phyloP scores from a whole-genome alignment of 1,140 invertebrate genomes.

The Heliconius congener region DNA sequence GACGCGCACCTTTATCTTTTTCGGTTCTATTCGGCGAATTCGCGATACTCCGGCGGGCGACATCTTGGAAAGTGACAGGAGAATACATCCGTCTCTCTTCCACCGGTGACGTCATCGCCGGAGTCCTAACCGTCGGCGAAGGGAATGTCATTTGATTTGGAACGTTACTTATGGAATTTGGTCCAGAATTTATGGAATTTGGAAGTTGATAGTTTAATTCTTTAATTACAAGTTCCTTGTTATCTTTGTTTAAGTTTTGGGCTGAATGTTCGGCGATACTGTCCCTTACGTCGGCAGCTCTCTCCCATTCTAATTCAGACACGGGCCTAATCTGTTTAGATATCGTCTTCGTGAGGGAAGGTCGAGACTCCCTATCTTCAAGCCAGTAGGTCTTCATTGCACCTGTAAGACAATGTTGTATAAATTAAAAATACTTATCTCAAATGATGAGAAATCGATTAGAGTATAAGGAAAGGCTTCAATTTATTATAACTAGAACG shows the following conservation, averaged over 20 bases:
- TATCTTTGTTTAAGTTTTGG: conserved; percentile 53
- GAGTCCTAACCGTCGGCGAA: conserved; percentile 44
- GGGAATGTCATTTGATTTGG: conserved; percentile 51
- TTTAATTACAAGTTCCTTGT: conserved; percentile 63
- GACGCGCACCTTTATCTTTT: conserved; percentile 55
- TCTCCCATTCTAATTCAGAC: conserved; percentile 70
- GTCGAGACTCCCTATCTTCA: conserved; percentile 84
- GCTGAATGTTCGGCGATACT: conserved; percentile 69
- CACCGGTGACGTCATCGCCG: conserved; percentile 62
- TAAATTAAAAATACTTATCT: no score
- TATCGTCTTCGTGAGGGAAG: conserved; percentile 72
- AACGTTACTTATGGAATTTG: conserved; percentile 51
- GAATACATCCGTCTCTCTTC: conserved; percentile 88
- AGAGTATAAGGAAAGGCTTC: no score
- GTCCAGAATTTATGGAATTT: conserved; percentile 51
- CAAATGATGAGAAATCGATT: no score
- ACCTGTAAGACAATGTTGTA: conserved; percentile 80
- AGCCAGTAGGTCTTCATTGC: conserved; percentile 97
- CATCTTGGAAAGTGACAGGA: conserved; percentile 92
- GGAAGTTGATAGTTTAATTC: conserved; percentile 41
- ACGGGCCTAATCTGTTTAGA: conserved; percentile 67
- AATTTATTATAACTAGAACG: no score
- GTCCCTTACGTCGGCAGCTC: conserved; percentile 69
- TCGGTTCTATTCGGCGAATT: conserved; percentile 85
- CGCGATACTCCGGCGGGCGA: conserved; percentile 87